phyloP scores from a whole-genome alignment of 2,888 invertebrate genomes.

The Watsonalla cultraria region DNA sequence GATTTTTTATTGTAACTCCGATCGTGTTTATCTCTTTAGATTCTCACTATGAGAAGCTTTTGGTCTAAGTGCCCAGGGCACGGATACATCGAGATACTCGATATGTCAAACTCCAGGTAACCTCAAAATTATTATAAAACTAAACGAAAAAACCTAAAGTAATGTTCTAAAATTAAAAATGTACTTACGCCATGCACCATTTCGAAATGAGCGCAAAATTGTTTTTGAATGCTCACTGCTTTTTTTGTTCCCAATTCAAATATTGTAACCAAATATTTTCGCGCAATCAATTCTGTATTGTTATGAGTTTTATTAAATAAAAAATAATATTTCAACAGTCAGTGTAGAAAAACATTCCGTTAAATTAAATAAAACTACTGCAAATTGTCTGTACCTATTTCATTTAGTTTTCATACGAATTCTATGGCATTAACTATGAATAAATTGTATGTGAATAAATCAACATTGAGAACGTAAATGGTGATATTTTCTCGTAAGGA shows the following conservation, averaged over 20 bases:
- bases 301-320: not conserved
- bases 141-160: slow-evolving; percentile 25
- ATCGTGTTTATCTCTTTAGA: slow-evolving; percentile 6
- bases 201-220: slow-evolving; percentile 18
- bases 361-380: not conserved
- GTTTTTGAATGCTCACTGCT: slow-evolving; percentile 27
- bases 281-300: too few species aligned
- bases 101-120: slow-evolving; percentile 45
- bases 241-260: not conserved
- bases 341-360: not conserved
- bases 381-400: not conserved
- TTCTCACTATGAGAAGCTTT: slow-evolving; percentile 33
- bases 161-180: slow-evolving; percentile 32
- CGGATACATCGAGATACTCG: slow-evolving; percentile 30
- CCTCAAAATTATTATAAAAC: slow-evolving; percentile 30
- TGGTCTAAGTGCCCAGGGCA: slow-evolving; percentile 40
- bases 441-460: too few species aligned
- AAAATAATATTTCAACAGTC: not conserved
- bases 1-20: not conserved
- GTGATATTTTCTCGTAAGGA: too few species aligned
- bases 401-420: not conserved
- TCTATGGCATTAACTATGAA: not conserved
- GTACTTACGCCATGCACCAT: slow-evolving; percentile 47
- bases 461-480: too few species aligned
- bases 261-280: too few species aligned